phyloP scores from a whole-genome alignment of 2,888 invertebrate genomes.

The Melanostoma scalare region DNA sequence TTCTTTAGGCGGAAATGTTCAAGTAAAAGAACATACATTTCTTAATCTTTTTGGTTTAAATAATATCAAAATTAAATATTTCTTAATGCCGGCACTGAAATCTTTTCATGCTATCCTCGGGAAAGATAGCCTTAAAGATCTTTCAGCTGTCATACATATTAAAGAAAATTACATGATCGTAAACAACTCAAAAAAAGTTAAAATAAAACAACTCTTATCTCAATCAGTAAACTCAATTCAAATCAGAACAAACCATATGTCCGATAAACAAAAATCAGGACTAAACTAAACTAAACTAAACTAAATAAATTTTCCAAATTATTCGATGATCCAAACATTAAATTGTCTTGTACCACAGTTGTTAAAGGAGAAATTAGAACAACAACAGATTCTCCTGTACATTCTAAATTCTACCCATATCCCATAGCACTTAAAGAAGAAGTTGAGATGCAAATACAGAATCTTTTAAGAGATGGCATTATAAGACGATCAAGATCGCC shows the following conservation, averaged over 20 bases:
- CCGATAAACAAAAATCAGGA: too few relatives aligned
- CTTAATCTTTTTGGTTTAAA: too few relatives aligned
- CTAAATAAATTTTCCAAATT: too few relatives aligned
- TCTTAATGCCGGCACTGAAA: constrained; percentile 37
- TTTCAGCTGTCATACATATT: constrained; percentile 38
- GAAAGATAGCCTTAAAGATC: constrained; percentile 46
- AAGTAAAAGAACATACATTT: too few relatives aligned
- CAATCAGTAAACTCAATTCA: constrained; percentile 24
- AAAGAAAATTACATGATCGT: constrained; percentile 14
- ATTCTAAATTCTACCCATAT: too few relatives aligned
- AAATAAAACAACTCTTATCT: constrained; percentile 36
- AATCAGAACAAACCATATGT: constrained; percentile 9
- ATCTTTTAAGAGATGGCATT: constrained; percentile 30
- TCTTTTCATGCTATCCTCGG: constrained; percentile 47
- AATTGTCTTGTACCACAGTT: too few relatives aligned
- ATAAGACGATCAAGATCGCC: constrained; percentile 20
- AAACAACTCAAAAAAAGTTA: constrained; percentile 21
- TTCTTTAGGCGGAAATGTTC: neutral
- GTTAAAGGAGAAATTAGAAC: too few relatives aligned
- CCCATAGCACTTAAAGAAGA: constrained; percentile 10
- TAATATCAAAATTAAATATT: constrained; percentile 19
- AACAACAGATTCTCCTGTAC: too few relatives aligned
- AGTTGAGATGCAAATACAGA: constrained; percentile 30
- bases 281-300: too few relatives aligned
- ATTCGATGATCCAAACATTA: too few relatives aligned